These are phyloP conservation scores for Lottia gigantea DNA, from an alignment of 2,888 invertebrate genomes.

Conservation along the genomic window DNA sequence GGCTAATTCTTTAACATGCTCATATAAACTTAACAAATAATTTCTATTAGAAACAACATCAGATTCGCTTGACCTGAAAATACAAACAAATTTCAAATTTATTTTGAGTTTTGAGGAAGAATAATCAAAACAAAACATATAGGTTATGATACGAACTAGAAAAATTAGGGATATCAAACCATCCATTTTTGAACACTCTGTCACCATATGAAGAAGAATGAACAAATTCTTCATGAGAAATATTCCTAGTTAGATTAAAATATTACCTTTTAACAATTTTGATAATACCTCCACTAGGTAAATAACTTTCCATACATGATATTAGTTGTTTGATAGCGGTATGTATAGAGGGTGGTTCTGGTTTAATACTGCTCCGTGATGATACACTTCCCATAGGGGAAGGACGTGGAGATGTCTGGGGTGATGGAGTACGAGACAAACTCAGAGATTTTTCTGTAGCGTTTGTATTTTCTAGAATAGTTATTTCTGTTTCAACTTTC, in stretches of 20 bases:
- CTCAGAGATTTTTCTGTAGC: conserved; percentile 15
- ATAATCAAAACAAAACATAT: too few species aligned
- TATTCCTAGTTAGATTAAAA: background rate
- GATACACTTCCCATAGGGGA: conserved; percentile 13
- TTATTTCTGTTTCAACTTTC: conserved; percentile 30
- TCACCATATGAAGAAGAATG: too few species aligned
- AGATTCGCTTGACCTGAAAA: background rate
- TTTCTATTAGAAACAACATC: conserved; percentile 36
- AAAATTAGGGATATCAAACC: too few species aligned
- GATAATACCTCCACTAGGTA: conserved; percentile 50
- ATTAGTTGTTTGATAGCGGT: conserved; percentile 54
- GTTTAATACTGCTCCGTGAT: conserved; percentile 10
- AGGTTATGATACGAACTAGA: too few species aligned
- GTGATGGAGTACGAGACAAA: conserved; percentile 13
- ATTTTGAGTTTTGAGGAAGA: background rate
- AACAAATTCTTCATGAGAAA: too few species aligned
- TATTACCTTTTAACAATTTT: conserved; percentile 42
- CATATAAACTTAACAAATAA: conserved; percentile 58
- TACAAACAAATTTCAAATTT: background rate
- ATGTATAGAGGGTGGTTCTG: conserved; percentile 45
- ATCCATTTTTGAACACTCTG: too few species aligned
- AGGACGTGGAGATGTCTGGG: conserved; percentile 16
- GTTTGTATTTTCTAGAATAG: conserved; percentile 17
- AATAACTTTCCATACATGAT: conserved; percentile 44
- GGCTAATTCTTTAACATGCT: conserved; percentile 59